Percentiles rank a stretch among this genome's conserved stretches.
Conservation (phyloP, 2,888 invertebrate species). For the Resseliella maxima region DNA sequence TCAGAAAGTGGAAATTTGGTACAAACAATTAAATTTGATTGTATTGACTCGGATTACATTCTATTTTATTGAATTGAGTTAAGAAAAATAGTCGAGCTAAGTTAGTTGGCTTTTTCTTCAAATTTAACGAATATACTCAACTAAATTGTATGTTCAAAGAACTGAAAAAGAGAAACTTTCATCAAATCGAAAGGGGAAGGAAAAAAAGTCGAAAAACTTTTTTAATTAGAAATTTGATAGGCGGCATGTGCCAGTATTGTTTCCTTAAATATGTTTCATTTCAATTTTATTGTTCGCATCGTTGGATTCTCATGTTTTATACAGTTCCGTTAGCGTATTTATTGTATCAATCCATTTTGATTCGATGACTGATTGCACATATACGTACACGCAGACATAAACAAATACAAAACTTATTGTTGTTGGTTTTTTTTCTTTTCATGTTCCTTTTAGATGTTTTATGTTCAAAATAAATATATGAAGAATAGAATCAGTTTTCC, state of each 20-base stretch:
- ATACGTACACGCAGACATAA: neutral
- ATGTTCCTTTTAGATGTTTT: too few species aligned
- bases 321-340: neutral
- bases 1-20: too few species aligned
- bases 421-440: too few species aligned
- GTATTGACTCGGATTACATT: neutral
- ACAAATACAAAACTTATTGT: too few species aligned
- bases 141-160: neutral
- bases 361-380: neutral
- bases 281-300: neutral
- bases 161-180: neutral
- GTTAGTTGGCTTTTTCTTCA: too few species aligned
- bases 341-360: neutral
- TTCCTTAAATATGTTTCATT: neutral
- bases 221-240: slow-evolving; percentile 49
- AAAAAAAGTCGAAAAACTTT: slow-evolving; percentile 18
- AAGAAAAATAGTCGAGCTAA: too few species aligned
- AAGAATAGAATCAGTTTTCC: neutral
- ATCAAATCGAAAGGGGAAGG: too few species aligned
- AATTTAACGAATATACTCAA: neutral
- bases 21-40: neutral
- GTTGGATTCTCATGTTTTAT: neutral
- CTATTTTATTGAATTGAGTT: too few species aligned
- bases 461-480: neutral
- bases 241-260: neutral